Evolutionary conservation across 2,888 invertebrate species (phyloP).

Genomic region (Catocala nupta): DNA sequence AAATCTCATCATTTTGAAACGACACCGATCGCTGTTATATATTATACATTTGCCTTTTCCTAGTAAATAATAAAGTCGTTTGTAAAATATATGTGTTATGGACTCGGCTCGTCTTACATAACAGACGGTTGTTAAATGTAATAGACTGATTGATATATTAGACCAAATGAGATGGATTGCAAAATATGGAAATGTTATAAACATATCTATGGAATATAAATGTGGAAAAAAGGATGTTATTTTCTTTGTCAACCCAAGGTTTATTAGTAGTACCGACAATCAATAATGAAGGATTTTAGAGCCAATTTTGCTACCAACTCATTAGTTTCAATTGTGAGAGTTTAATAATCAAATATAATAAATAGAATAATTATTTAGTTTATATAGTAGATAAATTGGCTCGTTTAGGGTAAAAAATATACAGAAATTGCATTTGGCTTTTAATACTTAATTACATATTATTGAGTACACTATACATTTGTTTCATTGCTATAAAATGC

Average conservation of each 20-base stretch:
- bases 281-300: slow-evolving; percentile 25
- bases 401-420: slow-evolving; percentile 57
- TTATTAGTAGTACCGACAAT: slow-evolving; percentile 17
- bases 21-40: slow-evolving; percentile 12
- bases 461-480: slow-evolving; percentile 87
- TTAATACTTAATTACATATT: slow-evolving; percentile 87
- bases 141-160: slow-evolving; percentile 59
- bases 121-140: slow-evolving; percentile 29
- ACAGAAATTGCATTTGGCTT: slow-evolving; percentile 82
- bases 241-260: slow-evolving; percentile 44
- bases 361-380: slow-evolving; percentile 12
- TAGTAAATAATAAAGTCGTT: slow-evolving; percentile 36
- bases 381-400: slow-evolving; percentile 32
- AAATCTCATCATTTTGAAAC: slow-evolving; percentile 48
- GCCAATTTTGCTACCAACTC: slow-evolving; percentile 29
- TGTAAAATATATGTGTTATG: slow-evolving; percentile 49
- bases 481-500: slow-evolving; percentile 87
- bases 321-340: slow-evolving; percentile 13
- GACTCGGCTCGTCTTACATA: slow-evolving; percentile 24
- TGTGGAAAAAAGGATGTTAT: slow-evolving; percentile 59
- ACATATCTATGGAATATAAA: slow-evolving; percentile 70
- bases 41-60: slow-evolving; percentile 22
- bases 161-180: slow-evolving; percentile 53
- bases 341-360: slow-evolving; percentile 22
- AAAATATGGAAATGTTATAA: slow-evolving; percentile 64